Conservation (phyloP, 1,140 invertebrate genomes). For the Magallana gigas region DNA sequence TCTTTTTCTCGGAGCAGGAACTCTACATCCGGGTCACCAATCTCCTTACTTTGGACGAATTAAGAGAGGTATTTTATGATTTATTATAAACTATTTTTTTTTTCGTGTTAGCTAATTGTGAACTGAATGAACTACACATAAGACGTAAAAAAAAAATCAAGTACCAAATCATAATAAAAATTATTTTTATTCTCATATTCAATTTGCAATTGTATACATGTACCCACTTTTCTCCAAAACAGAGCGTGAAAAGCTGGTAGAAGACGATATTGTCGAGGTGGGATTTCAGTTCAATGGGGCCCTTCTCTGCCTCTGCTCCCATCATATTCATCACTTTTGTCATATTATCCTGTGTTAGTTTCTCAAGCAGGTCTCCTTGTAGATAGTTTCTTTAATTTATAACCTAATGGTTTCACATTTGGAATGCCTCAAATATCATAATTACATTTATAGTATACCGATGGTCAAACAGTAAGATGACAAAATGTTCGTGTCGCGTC, state of each 20-base stretch:
- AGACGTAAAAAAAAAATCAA: too few relatives aligned
- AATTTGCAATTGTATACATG: too few relatives aligned
- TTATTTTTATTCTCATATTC: too few relatives aligned
- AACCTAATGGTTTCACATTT: too few relatives aligned
- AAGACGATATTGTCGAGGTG: slow-evolving; percentile 22
- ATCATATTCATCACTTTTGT: slow-evolving; percentile 24
- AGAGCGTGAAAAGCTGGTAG: slow-evolving; percentile 17
- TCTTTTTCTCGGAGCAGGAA: not conserved
- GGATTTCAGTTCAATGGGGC: slow-evolving; percentile 6
- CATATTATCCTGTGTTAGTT: not conserved
- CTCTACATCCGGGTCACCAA: slow-evolving; percentile 4
- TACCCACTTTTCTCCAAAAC: slow-evolving; percentile 42
- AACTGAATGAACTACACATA: too few relatives aligned
- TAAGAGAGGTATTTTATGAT: too few relatives aligned
- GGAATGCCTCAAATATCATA: too few relatives aligned
- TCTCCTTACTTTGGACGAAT: not conserved
- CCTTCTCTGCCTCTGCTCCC: not conserved
- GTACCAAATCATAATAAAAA: not conserved
- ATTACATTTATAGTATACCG: too few relatives aligned
- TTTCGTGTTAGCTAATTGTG: too few relatives aligned
- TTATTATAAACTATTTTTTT: too few relatives aligned
- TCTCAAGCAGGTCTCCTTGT: slow-evolving; percentile 27
- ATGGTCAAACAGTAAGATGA: too few relatives aligned
- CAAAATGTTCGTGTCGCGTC: too few relatives aligned
- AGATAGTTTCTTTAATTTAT: slow-evolving; percentile 32